These are phyloP conservation scores for Pomacea canaliculata DNA, from an alignment of 2,888 invertebrate genomes.

Conservation along the genomic window DNA sequence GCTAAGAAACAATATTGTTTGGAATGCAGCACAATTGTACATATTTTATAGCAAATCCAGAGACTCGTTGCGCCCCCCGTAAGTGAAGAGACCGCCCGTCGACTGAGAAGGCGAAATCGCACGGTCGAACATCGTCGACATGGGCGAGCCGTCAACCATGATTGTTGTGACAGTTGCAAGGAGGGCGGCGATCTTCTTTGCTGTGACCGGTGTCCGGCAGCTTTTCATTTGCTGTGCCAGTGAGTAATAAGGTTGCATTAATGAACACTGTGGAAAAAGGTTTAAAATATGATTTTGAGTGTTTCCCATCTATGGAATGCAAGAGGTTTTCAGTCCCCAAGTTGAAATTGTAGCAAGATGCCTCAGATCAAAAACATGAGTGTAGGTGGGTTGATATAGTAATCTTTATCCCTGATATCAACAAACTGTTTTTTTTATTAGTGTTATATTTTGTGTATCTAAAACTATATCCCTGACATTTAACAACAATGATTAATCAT, in stretches of 20 bases:
- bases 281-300: no score
- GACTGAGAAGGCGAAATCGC: constrained; percentile 64
- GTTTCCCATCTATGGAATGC: no score
- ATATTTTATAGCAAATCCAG: constrained; percentile 82
- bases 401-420: no score
- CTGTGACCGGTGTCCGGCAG: constrained; percentile 95
- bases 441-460: no score
- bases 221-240: constrained; percentile 97
- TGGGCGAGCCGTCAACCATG: constrained; percentile 78
- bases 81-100: constrained; percentile 78
- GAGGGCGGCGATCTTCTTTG: constrained; percentile 96
- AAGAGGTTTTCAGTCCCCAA: no score
- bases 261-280: background rate
- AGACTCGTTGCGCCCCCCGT: constrained; percentile 89
- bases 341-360: no score
- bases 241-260: constrained; percentile 71
- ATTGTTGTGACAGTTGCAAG: constrained; percentile 92
- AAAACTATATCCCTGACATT: no score
- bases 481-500: no score
- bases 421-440: no score
- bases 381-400: no score
- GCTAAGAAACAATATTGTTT: no score
- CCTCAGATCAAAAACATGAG: no score
- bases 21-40: background rate
- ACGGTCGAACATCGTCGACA: constrained; percentile 71